phyloP scores from a whole-genome alignment of 2,113 vertebrate genomes.

The Climacteris rufus region DNA sequence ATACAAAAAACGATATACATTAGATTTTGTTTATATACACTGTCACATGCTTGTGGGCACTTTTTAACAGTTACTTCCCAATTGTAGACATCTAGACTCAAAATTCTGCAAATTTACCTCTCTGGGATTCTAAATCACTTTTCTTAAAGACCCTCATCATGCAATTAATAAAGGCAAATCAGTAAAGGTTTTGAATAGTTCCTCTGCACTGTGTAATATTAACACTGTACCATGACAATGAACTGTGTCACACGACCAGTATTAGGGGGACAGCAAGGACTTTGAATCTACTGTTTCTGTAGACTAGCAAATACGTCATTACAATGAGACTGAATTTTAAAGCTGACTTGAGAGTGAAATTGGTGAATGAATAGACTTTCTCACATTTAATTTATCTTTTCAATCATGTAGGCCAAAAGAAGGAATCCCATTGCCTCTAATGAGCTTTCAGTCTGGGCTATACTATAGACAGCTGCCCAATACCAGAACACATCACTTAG shows the following conservation, averaged over 20 bases:
- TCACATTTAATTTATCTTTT: not conserved
- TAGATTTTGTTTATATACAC: too few relatives aligned
- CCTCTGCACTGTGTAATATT: not conserved
- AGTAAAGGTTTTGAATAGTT: not conserved
- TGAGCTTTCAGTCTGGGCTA: not conserved
- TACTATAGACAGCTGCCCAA: not conserved
- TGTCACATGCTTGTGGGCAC: accelerated
- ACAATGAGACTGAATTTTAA: not conserved
- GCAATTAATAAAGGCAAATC: not conserved
- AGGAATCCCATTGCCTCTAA: not conserved
- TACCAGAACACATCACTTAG: not conserved
- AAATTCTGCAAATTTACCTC: not conserved
- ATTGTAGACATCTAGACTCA: not conserved
- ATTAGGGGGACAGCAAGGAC: not conserved
- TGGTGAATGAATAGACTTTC: not conserved
- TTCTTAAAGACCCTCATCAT: not conserved
- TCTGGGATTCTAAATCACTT: not conserved
- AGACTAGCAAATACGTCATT: not conserved
- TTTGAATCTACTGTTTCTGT: not conserved
- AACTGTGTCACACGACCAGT: not conserved
- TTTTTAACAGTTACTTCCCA: not conserved
- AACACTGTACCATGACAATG: not conserved
- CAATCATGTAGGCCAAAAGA: not conserved
- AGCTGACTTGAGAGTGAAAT: not conserved
- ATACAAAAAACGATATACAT: too few relatives aligned